phyloP scores from a whole-genome alignment of 2,113 vertebrate species.

The Macquaria australasica region DNA sequence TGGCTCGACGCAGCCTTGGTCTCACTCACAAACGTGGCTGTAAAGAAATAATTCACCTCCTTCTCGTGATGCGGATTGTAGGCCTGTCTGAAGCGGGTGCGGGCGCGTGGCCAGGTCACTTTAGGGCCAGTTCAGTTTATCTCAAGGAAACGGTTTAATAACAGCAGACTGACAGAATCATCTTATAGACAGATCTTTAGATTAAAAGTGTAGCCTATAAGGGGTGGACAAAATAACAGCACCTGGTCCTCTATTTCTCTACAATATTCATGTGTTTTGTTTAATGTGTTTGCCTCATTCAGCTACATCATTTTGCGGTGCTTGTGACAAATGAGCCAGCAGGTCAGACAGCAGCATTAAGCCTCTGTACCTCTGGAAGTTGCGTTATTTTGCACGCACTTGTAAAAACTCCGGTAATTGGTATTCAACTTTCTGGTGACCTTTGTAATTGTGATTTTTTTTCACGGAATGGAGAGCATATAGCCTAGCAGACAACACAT shows the following conservation, averaged over 20 bases:
- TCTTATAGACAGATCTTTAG: background rate
- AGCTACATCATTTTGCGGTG: background rate
- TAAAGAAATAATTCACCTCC: background rate
- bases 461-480: background rate
- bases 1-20: background rate
- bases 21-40: background rate
- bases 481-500: background rate
- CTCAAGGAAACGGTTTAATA: background rate
- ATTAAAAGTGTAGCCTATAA: background rate
- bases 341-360: background rate
- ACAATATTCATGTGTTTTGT: background rate
- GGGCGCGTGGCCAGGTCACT: constrained; percentile 5
- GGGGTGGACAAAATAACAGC: background rate
- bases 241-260: background rate
- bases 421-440: background rate
- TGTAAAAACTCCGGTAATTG: background rate
- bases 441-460: background rate
- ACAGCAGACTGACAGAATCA: background rate
- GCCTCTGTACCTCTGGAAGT: background rate
- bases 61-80: background rate
- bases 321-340: background rate
- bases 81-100: background rate
- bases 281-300: background rate
- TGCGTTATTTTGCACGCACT: background rate
- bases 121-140: background rate